phyloP scores from a whole-genome alignment of 1,140 invertebrate genomes.

The Kradibia gibbosae region DNA sequence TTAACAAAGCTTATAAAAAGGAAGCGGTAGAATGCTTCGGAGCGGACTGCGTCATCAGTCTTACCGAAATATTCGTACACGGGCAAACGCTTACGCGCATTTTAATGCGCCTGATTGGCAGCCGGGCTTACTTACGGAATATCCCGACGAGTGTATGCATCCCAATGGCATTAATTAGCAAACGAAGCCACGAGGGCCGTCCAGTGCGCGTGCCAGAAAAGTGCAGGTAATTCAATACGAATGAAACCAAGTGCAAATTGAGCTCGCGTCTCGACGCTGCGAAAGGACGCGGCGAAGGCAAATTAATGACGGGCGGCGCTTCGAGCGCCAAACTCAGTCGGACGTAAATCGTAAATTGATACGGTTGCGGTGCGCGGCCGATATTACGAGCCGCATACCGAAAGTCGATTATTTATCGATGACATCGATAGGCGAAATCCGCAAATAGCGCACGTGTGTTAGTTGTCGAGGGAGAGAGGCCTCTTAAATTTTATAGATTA shows the following conservation, averaged over 20 bases:
- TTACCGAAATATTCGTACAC: too few relatives aligned
- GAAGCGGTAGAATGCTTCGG: too few relatives aligned
- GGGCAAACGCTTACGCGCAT: too few relatives aligned
- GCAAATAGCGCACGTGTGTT: slow-evolving; percentile 28
- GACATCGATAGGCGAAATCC: slow-evolving; percentile 49
- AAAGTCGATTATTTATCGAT: slow-evolving; percentile 43
- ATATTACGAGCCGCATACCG: slow-evolving; percentile 44
- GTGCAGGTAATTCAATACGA: slow-evolving; percentile 65
- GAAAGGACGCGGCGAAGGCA: not conserved
- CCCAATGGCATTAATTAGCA: not conserved
- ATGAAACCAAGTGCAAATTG: slow-evolving; percentile 71
- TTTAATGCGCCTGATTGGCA: too few relatives aligned
- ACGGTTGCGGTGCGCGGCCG: slow-evolving; percentile 61
- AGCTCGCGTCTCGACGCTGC: slow-evolving; percentile 58
- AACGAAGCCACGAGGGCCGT: not conserved
- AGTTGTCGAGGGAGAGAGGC: not conserved
- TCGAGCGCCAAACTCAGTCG: slow-evolving; percentile 60
- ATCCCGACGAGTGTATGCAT: too few relatives aligned
- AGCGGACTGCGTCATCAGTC: too few relatives aligned
- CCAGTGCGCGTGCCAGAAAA: slow-evolving; percentile 64
- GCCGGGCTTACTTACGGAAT: not conserved
- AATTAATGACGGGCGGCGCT: slow-evolving; percentile 50
- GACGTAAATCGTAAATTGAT: slow-evolving; percentile 69
- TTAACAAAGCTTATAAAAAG: not conserved
- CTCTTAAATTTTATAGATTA: not conserved